Conservation (phyloP, 1,140 invertebrate genomes). For the Hirudo medicinalis region DNA sequence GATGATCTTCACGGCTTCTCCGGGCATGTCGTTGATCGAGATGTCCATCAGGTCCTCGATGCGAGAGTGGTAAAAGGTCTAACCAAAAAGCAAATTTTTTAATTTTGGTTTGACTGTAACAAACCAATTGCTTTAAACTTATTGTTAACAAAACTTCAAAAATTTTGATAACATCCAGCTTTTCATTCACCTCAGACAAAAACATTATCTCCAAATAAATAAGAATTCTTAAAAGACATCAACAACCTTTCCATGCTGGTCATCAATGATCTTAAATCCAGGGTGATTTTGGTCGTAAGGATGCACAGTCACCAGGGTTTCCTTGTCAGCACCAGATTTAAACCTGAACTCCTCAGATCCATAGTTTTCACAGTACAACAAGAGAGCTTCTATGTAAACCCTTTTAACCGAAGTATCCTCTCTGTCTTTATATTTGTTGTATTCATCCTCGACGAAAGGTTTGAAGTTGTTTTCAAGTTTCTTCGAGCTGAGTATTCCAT, state of each 20-base stretch:
- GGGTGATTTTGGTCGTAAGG: neutral
- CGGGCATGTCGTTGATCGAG: neutral
- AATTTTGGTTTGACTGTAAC: neutral
- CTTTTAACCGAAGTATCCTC: neutral
- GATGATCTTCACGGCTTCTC: neutral
- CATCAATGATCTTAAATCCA: neutral
- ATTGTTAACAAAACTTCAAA: neutral
- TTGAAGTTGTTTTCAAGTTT: conserved; percentile 2
- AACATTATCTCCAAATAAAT: neutral
- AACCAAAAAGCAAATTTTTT: neutral
- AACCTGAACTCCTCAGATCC: neutral
- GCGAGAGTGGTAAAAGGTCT: neutral
- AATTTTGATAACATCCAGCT: neutral
- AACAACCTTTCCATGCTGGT: neutral
- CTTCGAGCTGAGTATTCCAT: neutral
- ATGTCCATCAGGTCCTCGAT: conserved; percentile 5
- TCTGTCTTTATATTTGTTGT: neutral
- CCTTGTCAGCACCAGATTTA: neutral
- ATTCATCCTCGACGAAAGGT: neutral
- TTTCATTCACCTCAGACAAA: neutral
- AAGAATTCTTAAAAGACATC: neutral
- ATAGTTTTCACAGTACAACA: neutral
- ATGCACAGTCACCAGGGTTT: neutral
- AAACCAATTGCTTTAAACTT: neutral
- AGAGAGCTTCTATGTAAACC: neutral